These are phyloP conservation scores for Dendropsophus ebraccatus DNA, from an alignment of 2,113 vertebrate genomes.

Conservation along the genomic window DNA sequence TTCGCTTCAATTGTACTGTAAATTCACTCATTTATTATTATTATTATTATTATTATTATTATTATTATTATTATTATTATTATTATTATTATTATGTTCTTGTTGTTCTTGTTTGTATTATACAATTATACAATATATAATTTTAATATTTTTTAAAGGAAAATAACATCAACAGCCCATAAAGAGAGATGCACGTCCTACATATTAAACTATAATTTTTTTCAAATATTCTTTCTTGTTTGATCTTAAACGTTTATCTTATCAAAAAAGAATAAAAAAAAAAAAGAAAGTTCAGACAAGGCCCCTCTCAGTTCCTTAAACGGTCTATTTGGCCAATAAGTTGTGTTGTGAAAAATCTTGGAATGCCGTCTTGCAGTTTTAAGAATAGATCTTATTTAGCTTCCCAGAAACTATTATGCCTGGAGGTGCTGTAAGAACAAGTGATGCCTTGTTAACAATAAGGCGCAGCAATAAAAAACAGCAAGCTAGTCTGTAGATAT, in stretches of 20 bases:
- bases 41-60: no score
- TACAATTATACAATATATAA: no score
- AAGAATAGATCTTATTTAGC: conserved; percentile 89
- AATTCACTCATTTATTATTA: no score
- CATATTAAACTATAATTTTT: neutral
- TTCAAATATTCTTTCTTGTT: neutral
- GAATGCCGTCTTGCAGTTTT: conserved; percentile 86
- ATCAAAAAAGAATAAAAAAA: neutral
- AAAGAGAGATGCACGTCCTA: neutral
- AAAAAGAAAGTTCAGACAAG: neutral
- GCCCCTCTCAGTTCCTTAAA: conserved; percentile 64
- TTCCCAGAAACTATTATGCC: conserved; percentile 88
- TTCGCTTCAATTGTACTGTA: no score
- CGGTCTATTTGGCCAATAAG: conserved; percentile 72
- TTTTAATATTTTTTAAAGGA: neutral
- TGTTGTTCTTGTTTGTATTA: no score
- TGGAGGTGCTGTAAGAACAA: conserved; percentile 87
- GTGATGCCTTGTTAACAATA: conserved; percentile 87
- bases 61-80: no score
- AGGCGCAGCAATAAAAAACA: conserved; percentile 70
- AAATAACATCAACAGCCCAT: neutral
- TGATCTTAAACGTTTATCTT: neutral
- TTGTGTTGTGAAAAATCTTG: conserved; percentile 76
- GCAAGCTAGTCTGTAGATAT: conserved; percentile 89
- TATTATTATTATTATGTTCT: no score